Conservation (phyloP, 2,113 vertebrate genomes). For the Oceanites oceanicus region DNA sequence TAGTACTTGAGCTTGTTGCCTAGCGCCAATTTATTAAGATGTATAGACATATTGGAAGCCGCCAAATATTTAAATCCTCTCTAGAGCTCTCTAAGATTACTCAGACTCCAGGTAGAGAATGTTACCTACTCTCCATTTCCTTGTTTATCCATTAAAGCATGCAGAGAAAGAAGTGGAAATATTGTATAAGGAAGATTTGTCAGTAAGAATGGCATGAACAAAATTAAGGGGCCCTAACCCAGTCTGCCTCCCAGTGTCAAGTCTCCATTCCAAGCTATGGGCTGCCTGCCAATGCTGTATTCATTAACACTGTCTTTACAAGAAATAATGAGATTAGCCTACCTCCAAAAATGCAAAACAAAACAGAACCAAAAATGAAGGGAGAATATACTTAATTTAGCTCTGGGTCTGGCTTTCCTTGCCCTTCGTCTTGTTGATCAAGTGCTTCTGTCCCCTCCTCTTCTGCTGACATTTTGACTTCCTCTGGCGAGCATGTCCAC, state of each 20-base stretch:
- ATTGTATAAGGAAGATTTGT: background rate
- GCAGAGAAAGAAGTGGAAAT: background rate
- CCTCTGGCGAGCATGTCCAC: fast-evolving
- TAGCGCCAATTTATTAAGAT: background rate
- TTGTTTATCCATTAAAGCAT: background rate
- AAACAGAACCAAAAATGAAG: background rate
- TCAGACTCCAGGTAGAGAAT: background rate
- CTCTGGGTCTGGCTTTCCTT: background rate
- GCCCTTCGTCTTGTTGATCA: background rate
- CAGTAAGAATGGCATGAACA: background rate
- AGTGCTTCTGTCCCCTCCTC: background rate
- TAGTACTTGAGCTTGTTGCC: background rate
- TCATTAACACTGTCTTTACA: background rate
- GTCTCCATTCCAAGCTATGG: background rate
- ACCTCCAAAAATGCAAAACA: background rate
- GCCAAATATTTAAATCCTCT: background rate
- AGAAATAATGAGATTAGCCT: background rate
- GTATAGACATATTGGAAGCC: background rate
- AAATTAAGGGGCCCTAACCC: background rate
- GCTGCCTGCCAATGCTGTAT: background rate
- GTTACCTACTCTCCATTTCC: background rate
- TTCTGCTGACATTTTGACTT: background rate
- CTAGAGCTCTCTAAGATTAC: background rate
- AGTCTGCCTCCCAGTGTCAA: background rate
- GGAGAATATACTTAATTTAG: background rate